These are phyloP conservation scores for Linnaemya vulpina DNA, from an alignment of 2,888 invertebrate species.

Conservation along the genomic window DNA sequence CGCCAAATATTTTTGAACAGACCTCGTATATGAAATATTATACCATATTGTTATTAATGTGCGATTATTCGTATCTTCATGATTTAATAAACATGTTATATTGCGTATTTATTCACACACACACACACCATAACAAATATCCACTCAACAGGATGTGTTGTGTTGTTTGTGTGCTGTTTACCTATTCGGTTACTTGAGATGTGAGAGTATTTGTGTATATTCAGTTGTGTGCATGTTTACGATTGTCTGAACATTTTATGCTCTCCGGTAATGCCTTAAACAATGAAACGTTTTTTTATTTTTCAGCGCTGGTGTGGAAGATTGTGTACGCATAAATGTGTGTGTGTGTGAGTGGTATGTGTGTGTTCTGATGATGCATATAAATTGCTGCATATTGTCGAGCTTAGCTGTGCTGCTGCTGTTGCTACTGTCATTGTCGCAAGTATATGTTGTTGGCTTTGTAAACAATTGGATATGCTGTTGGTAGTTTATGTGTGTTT, in stretches of 20 bases:
- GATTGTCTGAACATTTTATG: constrained; percentile 22
- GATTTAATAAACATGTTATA: constrained; percentile 57
- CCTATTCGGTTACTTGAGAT: neutral
- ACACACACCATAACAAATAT: constrained; percentile 17
- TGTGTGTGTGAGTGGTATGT: neutral
- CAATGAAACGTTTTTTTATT: constrained; percentile 60
- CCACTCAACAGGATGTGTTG: neutral
- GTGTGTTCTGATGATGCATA: neutral
- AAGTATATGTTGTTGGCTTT: constrained; percentile 27
- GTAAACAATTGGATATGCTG: constrained; percentile 27
- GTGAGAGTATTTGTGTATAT: constrained; percentile 16
- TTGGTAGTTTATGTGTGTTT: neutral
- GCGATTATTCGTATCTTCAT: neutral
- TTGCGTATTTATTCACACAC: constrained; percentile 18
- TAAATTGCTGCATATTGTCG: constrained; percentile 39
- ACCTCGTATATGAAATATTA: no score
- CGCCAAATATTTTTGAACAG: no score
- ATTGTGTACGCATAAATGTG: neutral
- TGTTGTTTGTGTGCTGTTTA: constrained; percentile 1
- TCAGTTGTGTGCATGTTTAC: neutral
- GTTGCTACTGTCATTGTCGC: neutral
- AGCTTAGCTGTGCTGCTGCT: constrained; percentile 2
- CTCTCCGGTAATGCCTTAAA: constrained; percentile 57
- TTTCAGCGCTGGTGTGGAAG: neutral
- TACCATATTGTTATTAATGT: no score